Evolutionary conservation across 1,140 invertebrate genomes (phyloP), one percentile per base, ranked within the genome.

Genomic region (Drosophila eugracilis): DNA sequence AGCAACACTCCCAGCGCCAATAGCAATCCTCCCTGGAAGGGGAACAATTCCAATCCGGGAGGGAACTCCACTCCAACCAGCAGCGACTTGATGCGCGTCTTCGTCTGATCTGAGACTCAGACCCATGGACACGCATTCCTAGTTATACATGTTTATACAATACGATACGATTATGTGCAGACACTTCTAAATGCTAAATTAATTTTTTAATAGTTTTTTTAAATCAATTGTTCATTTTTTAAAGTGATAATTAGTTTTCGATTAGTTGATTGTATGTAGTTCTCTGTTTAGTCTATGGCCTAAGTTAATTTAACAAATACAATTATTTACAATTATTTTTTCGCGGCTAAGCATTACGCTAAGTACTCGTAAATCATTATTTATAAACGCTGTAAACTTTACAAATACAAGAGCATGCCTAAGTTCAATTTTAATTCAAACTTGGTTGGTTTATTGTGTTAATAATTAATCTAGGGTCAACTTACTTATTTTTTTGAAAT

Each of bases 11-110:
- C 70, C 44, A 58, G n/a, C 36, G 52, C 49, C 57, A 62, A 44
- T 50, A 73, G 17, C 22, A 89, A 74, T 75, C 59, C 73, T n/a
- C 60, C 60, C 57, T 85, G 85, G 78, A 89, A 89, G 73, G 79
- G 73, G 45, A 71, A 60, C 48, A 78, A 57, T 17, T 85, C 79
- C 17, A 74, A 72, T 32, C 76, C 85, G 17, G 70, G 83, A 26
- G 65, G 65, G 28, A 78, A 47, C 41, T 69, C 78, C 15, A 44
- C 73, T 45, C 62, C 70, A 63, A 74, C 70, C 24, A 74, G 77
- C 59, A 72, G 69, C 72, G 85, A 89, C 79, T 49, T 89, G 42
- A 89, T 89, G 85, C 85, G 85, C 41, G 85, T 89, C 44, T 85
- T 89, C 49, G 85, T 89, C 55, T 89, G 66, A 89, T 89, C 62